These are phyloP conservation scores for Drosophila fungiperda DNA, from an alignment of 2,888 invertebrate species.

Conservation along the genomic window DNA sequence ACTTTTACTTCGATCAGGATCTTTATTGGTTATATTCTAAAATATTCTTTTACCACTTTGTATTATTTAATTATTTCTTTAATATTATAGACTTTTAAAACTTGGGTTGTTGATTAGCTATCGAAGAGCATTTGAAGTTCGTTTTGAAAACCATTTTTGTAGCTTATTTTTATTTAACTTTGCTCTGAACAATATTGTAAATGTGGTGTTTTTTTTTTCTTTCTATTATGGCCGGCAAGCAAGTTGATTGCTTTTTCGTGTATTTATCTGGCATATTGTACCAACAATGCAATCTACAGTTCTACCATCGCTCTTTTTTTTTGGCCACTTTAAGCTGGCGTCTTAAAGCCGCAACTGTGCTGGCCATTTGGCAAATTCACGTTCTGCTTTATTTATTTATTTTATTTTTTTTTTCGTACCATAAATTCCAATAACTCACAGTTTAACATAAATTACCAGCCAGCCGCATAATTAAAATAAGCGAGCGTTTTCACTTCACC, in stretches of 20 bases:
- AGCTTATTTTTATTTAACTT: constrained; percentile 40
- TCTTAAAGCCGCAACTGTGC: constrained; percentile 35
- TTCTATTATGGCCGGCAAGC: constrained; percentile 38
- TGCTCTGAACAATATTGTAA: constrained; percentile 50
- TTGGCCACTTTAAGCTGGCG: constrained; percentile 19
- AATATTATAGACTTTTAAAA: background rate
- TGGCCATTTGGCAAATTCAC: constrained; percentile 36
- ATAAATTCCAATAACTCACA: constrained; percentile 75
- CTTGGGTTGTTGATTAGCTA: background rate
- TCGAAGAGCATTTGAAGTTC: constrained; percentile 25
- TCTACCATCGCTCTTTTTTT: background rate
- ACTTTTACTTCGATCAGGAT: background rate
- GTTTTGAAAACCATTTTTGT: constrained; percentile 5
- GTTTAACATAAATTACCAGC: constrained; percentile 74
- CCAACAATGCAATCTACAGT: constrained; percentile 44
- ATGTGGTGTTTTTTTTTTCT: constrained; percentile 38
- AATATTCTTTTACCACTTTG: background rate
- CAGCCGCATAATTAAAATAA: constrained; percentile 71
- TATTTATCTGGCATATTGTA: constrained; percentile 67
- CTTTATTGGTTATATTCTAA: background rate
- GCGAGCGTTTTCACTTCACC: background rate
- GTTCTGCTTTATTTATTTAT: constrained; percentile 7
- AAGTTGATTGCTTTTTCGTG: constrained; percentile 74
- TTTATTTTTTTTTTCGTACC: constrained; percentile 47
- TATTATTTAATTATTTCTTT: background rate